Evolutionary conservation across 2,888 invertebrate genomes (phyloP).

Genomic region (Harpalus rubripes): DNA sequence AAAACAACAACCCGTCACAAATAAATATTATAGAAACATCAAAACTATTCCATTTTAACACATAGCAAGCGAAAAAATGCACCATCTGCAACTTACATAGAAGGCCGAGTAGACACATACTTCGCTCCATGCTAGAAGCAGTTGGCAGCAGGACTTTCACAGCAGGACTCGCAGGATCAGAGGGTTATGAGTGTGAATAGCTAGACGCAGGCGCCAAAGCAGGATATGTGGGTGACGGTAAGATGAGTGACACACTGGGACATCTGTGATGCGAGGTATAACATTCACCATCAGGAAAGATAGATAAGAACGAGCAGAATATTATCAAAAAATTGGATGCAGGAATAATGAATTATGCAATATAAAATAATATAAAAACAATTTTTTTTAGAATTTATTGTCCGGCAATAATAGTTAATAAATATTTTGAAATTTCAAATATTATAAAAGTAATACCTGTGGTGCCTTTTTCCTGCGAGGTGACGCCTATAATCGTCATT

Average conservation of each 20-base stretch:
- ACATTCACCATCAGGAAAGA: too few relatives aligned
- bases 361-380: too few relatives aligned
- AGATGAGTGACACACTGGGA: neutral
- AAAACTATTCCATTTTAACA: neutral
- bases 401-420: too few relatives aligned
- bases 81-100: neutral
- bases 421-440: too few relatives aligned
- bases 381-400: too few relatives aligned
- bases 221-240: constrained; percentile 2
- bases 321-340: too few relatives aligned
- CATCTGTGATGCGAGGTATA: neutral
- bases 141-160: constrained; percentile 33
- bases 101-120: neutral
- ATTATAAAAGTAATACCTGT: too few relatives aligned
- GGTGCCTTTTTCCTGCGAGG: too few relatives aligned
- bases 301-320: neutral
- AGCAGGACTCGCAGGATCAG: constrained; percentile 3
- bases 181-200: constrained; percentile 45
- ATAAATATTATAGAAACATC: too few relatives aligned
- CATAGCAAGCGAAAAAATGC: neutral
- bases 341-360: too few relatives aligned
- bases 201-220: constrained; percentile 9
- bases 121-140: neutral
- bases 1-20: too few relatives aligned
- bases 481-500: too few relatives aligned